A percentile compares a stretch with the other conserved stretches of the same genome.
These are phyloP conservation scores for Setophaga kirtlandii DNA, from an alignment of 2,113 vertebrate genomes.

Conservation along the genomic window DNA sequence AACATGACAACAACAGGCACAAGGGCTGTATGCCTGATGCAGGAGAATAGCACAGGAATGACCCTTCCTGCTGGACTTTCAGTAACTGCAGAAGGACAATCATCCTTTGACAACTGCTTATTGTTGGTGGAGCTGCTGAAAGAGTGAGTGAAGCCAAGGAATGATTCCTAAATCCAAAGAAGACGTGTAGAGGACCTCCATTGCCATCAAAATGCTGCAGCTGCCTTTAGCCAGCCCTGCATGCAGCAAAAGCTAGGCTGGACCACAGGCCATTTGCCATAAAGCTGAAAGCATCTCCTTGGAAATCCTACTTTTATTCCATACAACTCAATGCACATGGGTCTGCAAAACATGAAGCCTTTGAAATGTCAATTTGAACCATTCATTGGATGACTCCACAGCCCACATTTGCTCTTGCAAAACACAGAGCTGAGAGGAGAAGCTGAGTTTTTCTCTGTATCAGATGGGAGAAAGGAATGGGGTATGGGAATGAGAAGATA, in stretches of 20 bases:
- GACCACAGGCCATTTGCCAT: not conserved
- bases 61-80: not conserved
- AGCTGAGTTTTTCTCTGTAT: not conserved
- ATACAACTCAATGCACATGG: rapidly evolving
- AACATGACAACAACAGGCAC: not conserved
- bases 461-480: not conserved
- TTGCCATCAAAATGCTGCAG: not conserved
- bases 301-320: not conserved
- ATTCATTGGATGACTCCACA: not conserved
- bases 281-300: not conserved
- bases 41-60: not conserved
- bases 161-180: not conserved
- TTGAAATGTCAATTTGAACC: not conserved
- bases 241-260: not conserved
- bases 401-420: not conserved
- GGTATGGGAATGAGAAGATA: not conserved
- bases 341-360: not conserved
- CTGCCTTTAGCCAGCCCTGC: not conserved
- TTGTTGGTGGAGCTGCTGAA: not conserved
- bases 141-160: not conserved
- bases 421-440: not conserved
- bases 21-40: rapidly evolving
- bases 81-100: not conserved
- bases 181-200: not conserved
- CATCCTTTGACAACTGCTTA: not conserved